These are phyloP conservation scores for Muscidifurax raptorellus DNA, from an alignment of 1,140 invertebrate genomes.

Conservation along the genomic window DNA sequence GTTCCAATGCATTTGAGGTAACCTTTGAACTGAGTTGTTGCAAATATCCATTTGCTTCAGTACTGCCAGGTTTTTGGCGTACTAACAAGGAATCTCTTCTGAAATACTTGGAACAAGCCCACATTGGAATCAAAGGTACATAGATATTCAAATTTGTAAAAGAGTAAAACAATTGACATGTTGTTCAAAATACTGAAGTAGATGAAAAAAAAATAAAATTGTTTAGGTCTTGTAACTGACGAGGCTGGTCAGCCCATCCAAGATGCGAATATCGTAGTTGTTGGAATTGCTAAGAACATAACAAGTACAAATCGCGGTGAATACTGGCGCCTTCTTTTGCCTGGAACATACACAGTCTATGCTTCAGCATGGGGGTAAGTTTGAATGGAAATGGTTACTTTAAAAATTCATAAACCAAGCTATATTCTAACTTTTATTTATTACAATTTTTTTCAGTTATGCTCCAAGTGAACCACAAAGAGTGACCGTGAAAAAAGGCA, in stretches of 20 bases:
- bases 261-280: slow-evolving; percentile 83
- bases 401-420: slow-evolving; percentile 21
- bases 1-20: slow-evolving; percentile 97
- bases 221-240: slow-evolving; percentile 78
- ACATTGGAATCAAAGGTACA: slow-evolving; percentile 88
- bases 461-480: slow-evolving; percentile 66
- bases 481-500: slow-evolving; percentile 69
- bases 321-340: slow-evolving; percentile 90
- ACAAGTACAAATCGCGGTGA: slow-evolving; percentile 86
- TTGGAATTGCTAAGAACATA: slow-evolving; percentile 84
- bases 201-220: slow-evolving; percentile 15
- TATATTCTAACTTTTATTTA: not conserved
- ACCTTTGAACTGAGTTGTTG: slow-evolving; percentile 98
- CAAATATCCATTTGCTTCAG: slow-evolving; percentile 88
- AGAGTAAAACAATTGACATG: not conserved
- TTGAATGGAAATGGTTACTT: slow-evolving; percentile 34
- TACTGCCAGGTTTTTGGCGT: slow-evolving; percentile 88
- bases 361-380: slow-evolving; percentile 85
- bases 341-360: slow-evolving; percentile 86
- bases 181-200: not conserved
- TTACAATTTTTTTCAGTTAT: slow-evolving; percentile 66
- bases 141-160: slow-evolving; percentile 11
- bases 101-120: slow-evolving; percentile 89
- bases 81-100: slow-evolving; percentile 92
- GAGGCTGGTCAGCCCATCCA: slow-evolving; percentile 77